Evolutionary conservation across 2,888 invertebrate genomes (phyloP), one percentile per base, ranked within the genome.

Genomic region (Megalurothrips usitatus): DNA sequence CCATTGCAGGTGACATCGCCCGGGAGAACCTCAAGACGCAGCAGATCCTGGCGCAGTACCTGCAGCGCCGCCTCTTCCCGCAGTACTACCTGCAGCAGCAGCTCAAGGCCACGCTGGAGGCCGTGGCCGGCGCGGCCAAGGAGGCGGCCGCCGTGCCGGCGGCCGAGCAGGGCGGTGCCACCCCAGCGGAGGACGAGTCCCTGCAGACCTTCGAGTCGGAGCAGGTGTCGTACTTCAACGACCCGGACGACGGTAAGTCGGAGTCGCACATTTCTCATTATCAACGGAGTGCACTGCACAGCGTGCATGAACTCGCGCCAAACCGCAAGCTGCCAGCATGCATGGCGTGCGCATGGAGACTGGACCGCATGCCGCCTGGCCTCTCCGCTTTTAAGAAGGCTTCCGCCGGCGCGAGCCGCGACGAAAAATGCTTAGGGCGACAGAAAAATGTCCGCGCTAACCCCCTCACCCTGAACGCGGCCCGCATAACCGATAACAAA

Each of bases 21-120:
- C 89, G 93, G 83, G 93, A 94, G 89, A 93, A 93, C 89, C 90
- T 91, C 87, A 93, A 93, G 87, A 94, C 93, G 52, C 91, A 92
- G 87, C 92, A 93, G 89, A 93, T 94, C 84, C 89, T 94, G 84
- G 92, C 93, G 85, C 92, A 92, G 82, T 94, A 90, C 85, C 88
- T 94, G 83, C 93, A 93, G 86, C 91, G 92, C 86, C 91, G 91
- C 78, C 86, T 93, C 79, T 93, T 93, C 81, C 89, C 93, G 6
- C 88, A 89, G 83, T 75, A 81, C 79, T 79, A 58, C 17, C 81
- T 79, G 52, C 81, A 82, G 79, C 79, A 81, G 49, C 82, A 80
- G 79, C 79, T 92, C 63, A 90, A 90, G 82, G 68, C 68, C 68
- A 75, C 68, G 26, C 68, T 75, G 68, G 93, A 92, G 82, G 93